Evolutionary conservation across 2,888 invertebrate species (phyloP), one percentile per base, ranked within the genome.

Genomic region (Acanthosoma haemorrhoidale): DNA sequence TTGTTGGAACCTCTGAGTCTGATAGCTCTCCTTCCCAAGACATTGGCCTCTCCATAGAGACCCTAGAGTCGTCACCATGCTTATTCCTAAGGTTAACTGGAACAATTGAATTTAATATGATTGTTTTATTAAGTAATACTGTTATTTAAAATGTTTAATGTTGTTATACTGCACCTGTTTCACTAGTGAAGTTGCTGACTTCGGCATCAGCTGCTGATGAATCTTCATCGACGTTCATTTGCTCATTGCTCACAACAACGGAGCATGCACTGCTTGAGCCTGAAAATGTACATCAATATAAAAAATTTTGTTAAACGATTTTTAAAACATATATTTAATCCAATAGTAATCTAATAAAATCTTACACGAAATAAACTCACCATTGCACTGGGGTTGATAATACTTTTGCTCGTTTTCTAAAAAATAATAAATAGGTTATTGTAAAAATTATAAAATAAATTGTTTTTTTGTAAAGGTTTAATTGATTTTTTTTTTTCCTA

Each of bases 21-120:
- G 93, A 94, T 11, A 94, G 84, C 79, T 93, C 94, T 8, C 94
- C 94, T 80, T 94, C 94, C 94, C 94, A 94, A 6, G 93, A 94
- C 94, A 95, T 95, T 60, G 94, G 94, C 66, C 94, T 82, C 68
- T 77, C 75, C 72, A 77, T 72, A 9, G 75, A 75, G 68, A 74
- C 74, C 34, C 74, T 72, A 11, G 76, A 75, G 66, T 77, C 78
- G 69, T 83, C 83, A 8, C 86, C 85, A 4, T 84, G 79, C 77
- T 87, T 87, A 71, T 84, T 86, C 0, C 88, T 83, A 81, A 88
- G 82, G 78, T 86, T 87, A 15, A 87, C 87, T 79, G 86, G 76
- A 74, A 74, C 9, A 31, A 31, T 16, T 21, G 15, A 58, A 18
- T 8, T 11, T 21, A 18, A 18, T 21, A 21, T 58, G 60, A 9